Evolutionary conservation across 2,888 invertebrate species (phyloP).

Genomic region (Maniola hyperantus): DNA sequence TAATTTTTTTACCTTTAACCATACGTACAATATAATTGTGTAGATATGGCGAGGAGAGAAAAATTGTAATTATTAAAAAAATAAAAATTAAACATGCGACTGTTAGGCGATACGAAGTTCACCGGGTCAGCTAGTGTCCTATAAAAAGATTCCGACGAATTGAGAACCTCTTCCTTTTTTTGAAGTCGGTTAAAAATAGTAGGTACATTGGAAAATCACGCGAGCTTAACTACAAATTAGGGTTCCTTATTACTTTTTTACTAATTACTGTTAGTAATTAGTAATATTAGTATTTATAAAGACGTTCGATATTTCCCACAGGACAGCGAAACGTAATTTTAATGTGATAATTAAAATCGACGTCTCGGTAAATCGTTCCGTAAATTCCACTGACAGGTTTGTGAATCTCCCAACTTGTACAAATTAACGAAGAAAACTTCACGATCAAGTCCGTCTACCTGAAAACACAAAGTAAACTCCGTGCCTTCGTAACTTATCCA

Average conservation of each 20-base stretch:
- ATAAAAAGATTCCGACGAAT: too few species aligned
- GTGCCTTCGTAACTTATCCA: constrained; percentile 81
- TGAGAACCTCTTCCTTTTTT: too few species aligned
- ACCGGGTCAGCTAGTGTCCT: too few species aligned
- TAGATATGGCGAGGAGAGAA: too few species aligned
- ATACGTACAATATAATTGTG: not conserved
- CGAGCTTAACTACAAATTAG: too few species aligned
- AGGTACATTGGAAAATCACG: too few species aligned
- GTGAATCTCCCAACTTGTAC: constrained; percentile 75
- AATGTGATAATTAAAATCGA: constrained; percentile 39
- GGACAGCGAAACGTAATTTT: constrained; percentile 24
- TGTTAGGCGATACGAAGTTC: too few species aligned
- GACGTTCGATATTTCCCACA: not conserved
- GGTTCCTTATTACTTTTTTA: too few species aligned
- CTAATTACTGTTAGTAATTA: too few species aligned
- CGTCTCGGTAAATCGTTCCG: constrained; percentile 48
- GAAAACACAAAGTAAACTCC: constrained; percentile 81
- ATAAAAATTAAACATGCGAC: too few species aligned
- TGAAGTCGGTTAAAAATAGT: too few species aligned
- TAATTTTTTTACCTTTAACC: not conserved
- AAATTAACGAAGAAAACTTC: constrained; percentile 81
- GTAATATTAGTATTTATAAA: not conserved
- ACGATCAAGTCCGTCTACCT: constrained; percentile 81
- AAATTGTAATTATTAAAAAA: too few species aligned
- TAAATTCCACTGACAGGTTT: constrained; percentile 70